Evolutionary conservation across 2,797 vertebrate genomes (phyloP), one percentile per base, ranked within the genome.

Genomic region (Taeniopygia guttata): DNA sequence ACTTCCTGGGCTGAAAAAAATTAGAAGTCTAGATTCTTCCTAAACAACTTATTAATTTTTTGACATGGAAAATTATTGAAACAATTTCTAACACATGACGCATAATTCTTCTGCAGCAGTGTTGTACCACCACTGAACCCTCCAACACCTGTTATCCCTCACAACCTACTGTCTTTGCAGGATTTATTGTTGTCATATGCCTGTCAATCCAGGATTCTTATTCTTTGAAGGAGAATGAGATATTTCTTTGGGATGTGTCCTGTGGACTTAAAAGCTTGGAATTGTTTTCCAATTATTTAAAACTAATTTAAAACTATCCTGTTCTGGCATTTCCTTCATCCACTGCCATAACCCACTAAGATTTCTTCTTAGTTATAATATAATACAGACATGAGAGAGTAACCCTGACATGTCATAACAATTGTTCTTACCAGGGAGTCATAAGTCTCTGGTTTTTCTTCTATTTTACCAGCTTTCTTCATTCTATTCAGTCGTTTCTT

Each of bases 381-480:
- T 10, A 59, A 59, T 8, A 75, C 5, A 73, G 13, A 7, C 27
- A 48, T 45, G 25, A 63, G 21, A 70, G 16, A 76, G 16, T 10
- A 89, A 77, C 21, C 3, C 26, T 18, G 11, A 42, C 21, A 76
- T 2, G 3, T 16, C 20, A 36, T 15, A 77, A 26, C 19, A 68
- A 64, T 45, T 83, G 9, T 51, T 93, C 96, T 97, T 98, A 99
- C 99, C 98, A 99, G 69, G 21, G 99, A 99, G 29, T 99, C 98
- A 3, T 98, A 99, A 12, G 99, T 99, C 87, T 99, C 98, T 5
- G 99, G 98, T 64, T 98, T 98, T 94, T 99, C 98, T 58, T 98
- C 98, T 42, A 99, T 98, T 98, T 99, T 99, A 48, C 99, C 99
- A 16, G 99, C 99, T 96, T 99, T 99, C 88, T 98, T 99, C 99